These are phyloP conservation scores for Hucho hucho DNA, from an alignment of 2,113 vertebrate genomes.

Conservation along the genomic window DNA sequence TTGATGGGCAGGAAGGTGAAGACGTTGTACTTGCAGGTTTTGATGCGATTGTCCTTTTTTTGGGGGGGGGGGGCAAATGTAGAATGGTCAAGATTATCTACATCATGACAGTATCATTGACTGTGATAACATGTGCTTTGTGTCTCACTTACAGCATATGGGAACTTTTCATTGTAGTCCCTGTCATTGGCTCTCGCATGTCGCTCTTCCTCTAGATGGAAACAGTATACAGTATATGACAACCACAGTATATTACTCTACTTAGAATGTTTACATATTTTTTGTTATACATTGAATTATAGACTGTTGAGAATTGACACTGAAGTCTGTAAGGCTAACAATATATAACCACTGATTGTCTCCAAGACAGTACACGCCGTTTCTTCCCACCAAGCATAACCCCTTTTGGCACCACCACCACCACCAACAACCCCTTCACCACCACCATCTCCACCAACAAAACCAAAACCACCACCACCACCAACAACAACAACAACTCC, in stretches of 20 bases:
- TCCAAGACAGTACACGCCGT: not conserved
- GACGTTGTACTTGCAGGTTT: constrained; percentile 77
- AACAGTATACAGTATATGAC: no score
- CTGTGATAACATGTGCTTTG: no score
- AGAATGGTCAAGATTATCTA: not conserved
- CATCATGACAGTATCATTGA: not conserved
- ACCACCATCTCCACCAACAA: no score
- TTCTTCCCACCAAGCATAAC: not conserved
- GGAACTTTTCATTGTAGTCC: constrained; percentile 83
- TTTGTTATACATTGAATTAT: no score
- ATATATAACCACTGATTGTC: not conserved
- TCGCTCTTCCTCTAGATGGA: constrained; percentile 78
- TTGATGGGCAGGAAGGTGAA: constrained; percentile 80
- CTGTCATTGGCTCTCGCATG: constrained; percentile 82
- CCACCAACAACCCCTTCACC: no score
- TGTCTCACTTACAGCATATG: constrained; percentile 79
- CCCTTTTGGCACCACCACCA: no score
- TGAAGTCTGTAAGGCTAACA: not conserved
- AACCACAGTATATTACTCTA: not conserved
- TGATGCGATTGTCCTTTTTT: constrained; percentile 77
- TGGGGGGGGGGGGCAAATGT: constrained; percentile 24
- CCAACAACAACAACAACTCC: no score
- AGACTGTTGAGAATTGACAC: not conserved
- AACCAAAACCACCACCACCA: no score
- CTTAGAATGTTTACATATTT: no score